These are phyloP conservation scores for Leptoteleia sp. DNA, from an alignment of 1,140 invertebrate genomes.

Conservation along the genomic window DNA sequence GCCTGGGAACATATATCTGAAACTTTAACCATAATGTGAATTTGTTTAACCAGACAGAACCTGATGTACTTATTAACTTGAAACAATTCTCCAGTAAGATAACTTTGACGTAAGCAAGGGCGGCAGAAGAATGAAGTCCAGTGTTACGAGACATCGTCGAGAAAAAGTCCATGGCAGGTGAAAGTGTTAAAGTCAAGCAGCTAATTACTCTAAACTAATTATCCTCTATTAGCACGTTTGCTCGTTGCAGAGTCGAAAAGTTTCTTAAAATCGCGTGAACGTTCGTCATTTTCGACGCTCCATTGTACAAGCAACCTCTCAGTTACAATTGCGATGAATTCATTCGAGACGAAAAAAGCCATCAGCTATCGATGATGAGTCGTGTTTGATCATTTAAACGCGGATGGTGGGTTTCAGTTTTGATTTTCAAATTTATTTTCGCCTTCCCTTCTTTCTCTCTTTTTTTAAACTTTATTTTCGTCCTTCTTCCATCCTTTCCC, in stretches of 20 bases:
- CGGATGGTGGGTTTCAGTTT: no score
- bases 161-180: slow-evolving; percentile 24
- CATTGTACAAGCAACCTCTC: no score
- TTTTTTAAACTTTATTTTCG: no score
- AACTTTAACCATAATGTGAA: no score
- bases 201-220: slow-evolving; percentile 79
- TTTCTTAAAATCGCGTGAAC: slow-evolving; percentile 21
- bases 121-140: slow-evolving; percentile 30
- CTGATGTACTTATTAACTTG: no score
- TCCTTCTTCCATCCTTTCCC: slow-evolving; percentile 5
- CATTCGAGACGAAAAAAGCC: slow-evolving; percentile 15
- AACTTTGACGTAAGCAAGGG: no score
- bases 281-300: slow-evolving; percentile 41
- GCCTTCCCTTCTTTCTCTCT: background rate
- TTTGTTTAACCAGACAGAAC: no score
- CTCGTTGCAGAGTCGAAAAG: slow-evolving; percentile 19
- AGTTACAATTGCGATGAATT: slow-evolving; percentile 15
- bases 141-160: slow-evolving; percentile 20
- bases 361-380: no score
- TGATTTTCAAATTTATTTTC: background rate
- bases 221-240: slow-evolving; percentile 69
- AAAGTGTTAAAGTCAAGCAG: slow-evolving; percentile 56
- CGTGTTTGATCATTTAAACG: no score
- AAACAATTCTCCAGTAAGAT: no score
- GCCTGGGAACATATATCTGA: no score